These are phyloP conservation scores for Pocillopora grandis DNA, from an alignment of 92 coral and sea anemone species.

Conservation along the genomic window DNA sequence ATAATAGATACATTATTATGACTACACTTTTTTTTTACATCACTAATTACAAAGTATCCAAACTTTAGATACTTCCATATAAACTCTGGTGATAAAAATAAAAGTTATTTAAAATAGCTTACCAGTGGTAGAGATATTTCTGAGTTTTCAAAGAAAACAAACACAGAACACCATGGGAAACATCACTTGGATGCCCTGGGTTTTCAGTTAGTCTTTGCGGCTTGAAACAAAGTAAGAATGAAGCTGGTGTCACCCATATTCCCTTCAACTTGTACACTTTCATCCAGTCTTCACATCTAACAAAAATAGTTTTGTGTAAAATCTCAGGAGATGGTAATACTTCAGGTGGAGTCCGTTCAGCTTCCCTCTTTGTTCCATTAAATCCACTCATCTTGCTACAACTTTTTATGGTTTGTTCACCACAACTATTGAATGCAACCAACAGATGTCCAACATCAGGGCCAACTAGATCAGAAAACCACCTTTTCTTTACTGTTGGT, in stretches of 20 bases:
- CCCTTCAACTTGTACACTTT: constrained; percentile 36
- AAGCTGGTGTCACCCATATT: constrained; percentile 53
- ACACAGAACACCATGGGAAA: constrained; percentile 54
- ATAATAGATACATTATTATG: no score
- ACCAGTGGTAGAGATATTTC: constrained; percentile 41
- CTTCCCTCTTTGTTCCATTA: constrained; percentile 11
- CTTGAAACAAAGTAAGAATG: constrained; percentile 47
- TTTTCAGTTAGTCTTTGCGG: constrained; percentile 3
- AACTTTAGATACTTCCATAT: neutral
- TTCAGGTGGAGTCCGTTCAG: neutral
- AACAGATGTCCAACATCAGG: constrained; percentile 13
- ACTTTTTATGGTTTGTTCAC: neutral
- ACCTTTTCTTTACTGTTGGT: constrained; percentile 26
- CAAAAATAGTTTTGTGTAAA: constrained; percentile 26
- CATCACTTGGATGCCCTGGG: constrained; percentile 2
- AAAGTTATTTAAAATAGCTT: neutral
- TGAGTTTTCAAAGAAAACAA: constrained; percentile 23
- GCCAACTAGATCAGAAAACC: constrained; percentile 27
- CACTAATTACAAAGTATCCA: no score
- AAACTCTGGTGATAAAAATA: neutral
- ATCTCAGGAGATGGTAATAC: neutral
- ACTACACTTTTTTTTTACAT: no score
- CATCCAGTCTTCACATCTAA: constrained; percentile 48
- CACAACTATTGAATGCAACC: constrained; percentile 7
- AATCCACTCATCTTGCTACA: constrained; percentile 10